Evolutionary conservation across 1,140 invertebrate genomes (phyloP).

Genomic region (Macrosteles quadrilineatus): DNA sequence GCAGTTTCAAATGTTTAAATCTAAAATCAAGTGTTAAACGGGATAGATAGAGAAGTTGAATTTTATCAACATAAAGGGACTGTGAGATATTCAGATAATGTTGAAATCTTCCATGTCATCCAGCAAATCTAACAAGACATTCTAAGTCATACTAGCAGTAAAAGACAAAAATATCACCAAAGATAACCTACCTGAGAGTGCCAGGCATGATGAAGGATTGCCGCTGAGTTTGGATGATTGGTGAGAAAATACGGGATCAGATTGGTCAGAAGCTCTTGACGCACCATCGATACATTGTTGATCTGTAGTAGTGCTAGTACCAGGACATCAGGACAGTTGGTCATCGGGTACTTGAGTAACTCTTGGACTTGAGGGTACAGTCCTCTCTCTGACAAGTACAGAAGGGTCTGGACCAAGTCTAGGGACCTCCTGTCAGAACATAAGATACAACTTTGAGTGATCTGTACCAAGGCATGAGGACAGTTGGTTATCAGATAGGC

Average conservation of each 20-base stretch:
- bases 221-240: constrained; percentile 92
- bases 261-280: constrained; percentile 82
- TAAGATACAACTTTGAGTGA: constrained; percentile 18
- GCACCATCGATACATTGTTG: constrained; percentile 63
- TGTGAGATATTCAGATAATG: too few species aligned
- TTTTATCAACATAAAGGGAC: too few species aligned
- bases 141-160: too few species aligned
- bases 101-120: too few species aligned
- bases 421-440: constrained; percentile 65
- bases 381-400: constrained; percentile 85
- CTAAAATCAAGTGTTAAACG: too few species aligned
- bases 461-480: constrained; percentile 87
- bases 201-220: constrained; percentile 94
- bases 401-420: constrained; percentile 84
- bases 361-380: constrained; percentile 82
- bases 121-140: too few species aligned
- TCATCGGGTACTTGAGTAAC: constrained; percentile 87
- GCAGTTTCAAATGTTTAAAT: too few species aligned
- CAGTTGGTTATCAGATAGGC: constrained; percentile 91
- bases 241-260: constrained; percentile 89
- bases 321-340: constrained; percentile 92
- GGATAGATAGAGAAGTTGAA: too few species aligned
- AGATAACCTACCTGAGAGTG: constrained; percentile 66
- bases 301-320: constrained; percentile 86
- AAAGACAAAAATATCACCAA: too few species aligned